phyloP scores from a whole-genome alignment of 1,140 invertebrate genomes.

The Drosophila sp. region DNA sequence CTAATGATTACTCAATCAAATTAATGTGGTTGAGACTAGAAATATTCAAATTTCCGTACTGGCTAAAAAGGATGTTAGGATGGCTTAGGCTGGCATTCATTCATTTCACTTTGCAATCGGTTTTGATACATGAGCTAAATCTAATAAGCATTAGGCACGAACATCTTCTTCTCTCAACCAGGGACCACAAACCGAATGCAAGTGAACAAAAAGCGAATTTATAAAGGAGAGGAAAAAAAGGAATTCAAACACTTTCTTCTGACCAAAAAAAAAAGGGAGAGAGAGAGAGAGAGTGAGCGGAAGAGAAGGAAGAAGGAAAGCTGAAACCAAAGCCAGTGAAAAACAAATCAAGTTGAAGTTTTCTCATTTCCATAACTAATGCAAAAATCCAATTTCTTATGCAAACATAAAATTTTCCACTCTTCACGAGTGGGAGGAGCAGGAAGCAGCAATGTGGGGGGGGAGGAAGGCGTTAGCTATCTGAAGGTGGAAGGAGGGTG shows the following conservation, averaged over 20 bases:
- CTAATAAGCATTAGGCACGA: constrained; percentile 75
- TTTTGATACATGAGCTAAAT: constrained; percentile 74
- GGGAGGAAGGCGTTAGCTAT: background rate
- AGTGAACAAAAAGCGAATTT: constrained; percentile 35
- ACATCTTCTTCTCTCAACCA: constrained; percentile 28
- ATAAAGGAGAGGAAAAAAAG: constrained; percentile 24
- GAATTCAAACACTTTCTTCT: constrained; percentile 69
- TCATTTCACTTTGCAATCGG: constrained; percentile 46
- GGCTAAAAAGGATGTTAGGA: background rate
- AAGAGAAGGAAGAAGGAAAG: background rate
- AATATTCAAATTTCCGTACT: no score
- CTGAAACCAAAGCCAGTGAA: constrained; percentile 63
- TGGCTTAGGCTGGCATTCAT: background rate
- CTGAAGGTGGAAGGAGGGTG: background rate
- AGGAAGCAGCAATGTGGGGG: constrained; percentile 23
- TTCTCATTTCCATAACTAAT: constrained; percentile 83
- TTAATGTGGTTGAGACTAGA: no score
- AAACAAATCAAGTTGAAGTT: constrained; percentile 82
- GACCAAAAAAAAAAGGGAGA: constrained; percentile 42
- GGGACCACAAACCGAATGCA: constrained; percentile 49
- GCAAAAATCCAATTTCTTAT: constrained; percentile 83
- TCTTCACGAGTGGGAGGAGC: constrained; percentile 64
- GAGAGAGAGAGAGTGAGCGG: background rate
- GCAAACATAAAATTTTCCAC: constrained; percentile 83
- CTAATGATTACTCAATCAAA: no score